phyloP scores from a whole-genome alignment of 2,797 vertebrate genomes.

The Allochrocebus solatus region DNA sequence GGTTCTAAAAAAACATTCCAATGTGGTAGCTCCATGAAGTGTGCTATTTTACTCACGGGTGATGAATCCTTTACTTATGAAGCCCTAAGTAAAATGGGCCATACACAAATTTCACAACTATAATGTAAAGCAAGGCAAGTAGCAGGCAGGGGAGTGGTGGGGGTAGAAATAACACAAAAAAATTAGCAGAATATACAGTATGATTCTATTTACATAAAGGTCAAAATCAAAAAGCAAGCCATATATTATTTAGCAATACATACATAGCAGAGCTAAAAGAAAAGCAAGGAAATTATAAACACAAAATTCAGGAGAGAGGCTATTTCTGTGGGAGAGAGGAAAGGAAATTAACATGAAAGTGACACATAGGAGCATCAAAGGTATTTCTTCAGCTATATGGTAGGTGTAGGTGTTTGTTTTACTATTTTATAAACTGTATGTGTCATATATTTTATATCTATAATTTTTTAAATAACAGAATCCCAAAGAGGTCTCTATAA shows the following conservation, averaged over 20 bases:
- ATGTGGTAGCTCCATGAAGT: neutral
- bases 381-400: neutral
- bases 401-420: neutral
- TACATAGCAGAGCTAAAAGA: neutral
- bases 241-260: conserved; percentile 21
- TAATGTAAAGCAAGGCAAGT: neutral
- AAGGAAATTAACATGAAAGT: neutral
- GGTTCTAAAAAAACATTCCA: neutral
- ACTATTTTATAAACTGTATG: neutral
- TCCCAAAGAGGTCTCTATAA: neutral
- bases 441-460: neutral
- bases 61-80: neutral
- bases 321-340: neutral
- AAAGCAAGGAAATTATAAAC: neutral
- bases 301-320: neutral
- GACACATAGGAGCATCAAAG: neutral
- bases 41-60: neutral
- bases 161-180: neutral
- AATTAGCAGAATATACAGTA: neutral
- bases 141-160: neutral
- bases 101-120: neutral
- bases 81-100: neutral
- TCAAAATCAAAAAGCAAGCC: conserved; percentile 19
- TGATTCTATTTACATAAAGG: neutral
- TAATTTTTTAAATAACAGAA: neutral